Base-by-base conservation (phyloP, 2,113 vertebrate genomes). In the Panthera uncia region DNA sequence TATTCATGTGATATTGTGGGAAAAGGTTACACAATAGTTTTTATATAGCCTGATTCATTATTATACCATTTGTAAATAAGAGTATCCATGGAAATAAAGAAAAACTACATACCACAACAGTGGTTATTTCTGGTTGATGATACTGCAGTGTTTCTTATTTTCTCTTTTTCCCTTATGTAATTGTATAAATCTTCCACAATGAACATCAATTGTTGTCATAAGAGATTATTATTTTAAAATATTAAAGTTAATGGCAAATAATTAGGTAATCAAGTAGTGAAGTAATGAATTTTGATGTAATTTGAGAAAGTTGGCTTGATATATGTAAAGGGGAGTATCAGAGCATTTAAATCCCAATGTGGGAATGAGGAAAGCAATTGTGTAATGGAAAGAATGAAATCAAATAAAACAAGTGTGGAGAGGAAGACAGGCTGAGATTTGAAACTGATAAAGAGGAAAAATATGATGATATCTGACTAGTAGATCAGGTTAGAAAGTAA, bases 221-320 rank as follows among this genome's bases (percentile, higher is more conserved):
- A 93, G 90, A 95, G 63, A 86, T 86, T 95, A 79, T 89, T 93
- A 83, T 89, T 92, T 97, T 78, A 88, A 97, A 96, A 86, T 95
- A 82, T 93, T 90, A 69, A 96, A 66, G 50, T 84, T 55, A 93
- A 76, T 73, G 69, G 19, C 13, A 92, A 96, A 89, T 80, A 97
- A 94, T 79, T 74, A 89, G 38, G 21, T 87, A 83, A 96, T 55
- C 41, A 50, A 76, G 36, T 85, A 85, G 66, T 89, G 52, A 89
- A 88, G 61, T 65, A 92, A 94, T 95, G 31, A 45, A 88, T 92
- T 96, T 92, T 94, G 86, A 96, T 52, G 15, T 48, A 89, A 18
- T 78, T 41, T 29, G 74, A 90, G 61, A 61, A 93, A 91, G 66
- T 68, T 48, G 50, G 48, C 41, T 84, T 78, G 18, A 55, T 85